Evolutionary conservation across 2,888 invertebrate species (phyloP), one percentile per base, ranked within the genome.

Genomic region (Gari tellinella): DNA sequence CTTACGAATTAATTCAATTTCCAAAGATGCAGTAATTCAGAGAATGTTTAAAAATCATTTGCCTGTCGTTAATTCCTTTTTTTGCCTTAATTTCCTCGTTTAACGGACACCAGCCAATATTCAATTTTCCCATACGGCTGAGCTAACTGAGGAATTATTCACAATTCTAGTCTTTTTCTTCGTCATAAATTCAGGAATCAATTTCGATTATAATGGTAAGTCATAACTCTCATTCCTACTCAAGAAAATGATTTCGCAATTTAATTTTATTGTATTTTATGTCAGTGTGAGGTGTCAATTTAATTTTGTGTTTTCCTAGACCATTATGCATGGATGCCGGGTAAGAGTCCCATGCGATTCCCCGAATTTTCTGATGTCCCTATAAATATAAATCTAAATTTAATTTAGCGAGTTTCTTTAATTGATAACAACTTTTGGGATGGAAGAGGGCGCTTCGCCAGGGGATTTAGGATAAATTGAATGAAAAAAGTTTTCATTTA

Each of bases 321-420:
- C 53, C 58, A 68, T 68, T 64, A 62, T 49, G 4, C 31, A 56
- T 64, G 64, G 73, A 73, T 73, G 64, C 48, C 58, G 60, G 31
- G 52, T 67, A 53, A 51, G 56, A 68, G 60, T 73, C 68, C 73
- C 73, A 40, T 46, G 64, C 57, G 73, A 52, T 55, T 58, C 62
- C n/a, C 45, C 31, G 45, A 45, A 64, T 52, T 64, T 63, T 46
- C 73, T 25, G 58, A 48, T 73, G 73, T 67, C 63, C 49, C 55
- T 63, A 73, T 73, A 68, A 73, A 73, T 68, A 73, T 73, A 73
- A 73, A 73, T 73, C 66, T 64, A 63, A 67, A 67, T 73, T 73
- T 73, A 73, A 73, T 73, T 73, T 73, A 68, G 64, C 73, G 64
- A 60, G 19, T 73, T 66, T 49, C 52, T 48, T 58, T 73, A 73